Conservation (phyloP, 2,888 invertebrate species). For the Drosophila anceps region DNA sequence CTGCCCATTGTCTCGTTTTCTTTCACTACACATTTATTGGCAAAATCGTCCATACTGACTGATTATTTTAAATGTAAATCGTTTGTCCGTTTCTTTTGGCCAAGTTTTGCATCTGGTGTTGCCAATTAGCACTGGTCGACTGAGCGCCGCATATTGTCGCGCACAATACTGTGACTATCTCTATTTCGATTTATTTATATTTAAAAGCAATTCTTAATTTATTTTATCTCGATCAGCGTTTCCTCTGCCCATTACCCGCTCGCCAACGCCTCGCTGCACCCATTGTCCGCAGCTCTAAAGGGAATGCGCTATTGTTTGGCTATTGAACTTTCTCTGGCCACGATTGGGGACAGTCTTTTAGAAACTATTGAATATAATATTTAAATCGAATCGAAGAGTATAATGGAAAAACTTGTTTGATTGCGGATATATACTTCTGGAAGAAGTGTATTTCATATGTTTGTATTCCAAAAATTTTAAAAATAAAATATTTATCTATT, state of each 20-base stretch:
- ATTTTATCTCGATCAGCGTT: constrained; percentile 56
- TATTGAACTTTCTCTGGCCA: constrained; percentile 45
- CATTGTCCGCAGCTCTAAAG: neutral
- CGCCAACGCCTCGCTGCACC: neutral
- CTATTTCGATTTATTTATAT: constrained; percentile 61
- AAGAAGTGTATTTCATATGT: no score
- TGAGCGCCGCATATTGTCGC: constrained; percentile 33
- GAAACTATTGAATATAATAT: constrained; percentile 7
- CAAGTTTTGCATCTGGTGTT: constrained; percentile 48
- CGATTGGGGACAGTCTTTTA: constrained; percentile 36
- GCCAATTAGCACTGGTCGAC: constrained; percentile 50
- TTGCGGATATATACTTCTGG: neutral
- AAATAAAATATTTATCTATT: no score
- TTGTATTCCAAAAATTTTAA: no score
- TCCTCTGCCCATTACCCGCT: neutral
- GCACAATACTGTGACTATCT: constrained; percentile 8
- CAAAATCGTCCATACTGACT: constrained; percentile 73
- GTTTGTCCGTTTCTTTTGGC: constrained; percentile 30
- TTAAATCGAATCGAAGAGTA: neutral
- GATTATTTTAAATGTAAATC: neutral
- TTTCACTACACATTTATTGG: constrained; percentile 77
- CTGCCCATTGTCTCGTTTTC: constrained; percentile 78
- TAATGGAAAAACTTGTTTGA: neutral
- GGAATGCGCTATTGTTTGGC: constrained; percentile 23
- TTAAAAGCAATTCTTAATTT: constrained; percentile 69